Base-by-base conservation (phyloP, 2,888 invertebrate genomes). In the Eustalomyia histrio region DNA sequence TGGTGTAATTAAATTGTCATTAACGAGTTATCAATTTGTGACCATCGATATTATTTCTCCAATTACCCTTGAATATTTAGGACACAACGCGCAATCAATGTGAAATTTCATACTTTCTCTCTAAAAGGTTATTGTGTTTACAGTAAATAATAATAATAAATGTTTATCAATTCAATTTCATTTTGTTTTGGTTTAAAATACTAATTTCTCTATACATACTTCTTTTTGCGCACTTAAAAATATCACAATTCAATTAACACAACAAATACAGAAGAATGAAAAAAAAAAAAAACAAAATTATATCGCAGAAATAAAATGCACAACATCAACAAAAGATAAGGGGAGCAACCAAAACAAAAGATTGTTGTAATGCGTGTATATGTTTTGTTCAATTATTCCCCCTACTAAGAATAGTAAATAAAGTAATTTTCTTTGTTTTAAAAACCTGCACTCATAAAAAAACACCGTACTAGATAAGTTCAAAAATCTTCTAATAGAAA, bases 241-340 rank as follows among this genome's bases (percentile, higher is more conserved):
- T 47, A 47, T 47, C 43, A 69, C 43, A 29, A 29, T 69, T 64
- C 72, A 72, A 63, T 79, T 78, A 72, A 61, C 72, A 68, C 72
- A 16, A 17, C 50, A 33, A 67, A 17, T 24, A 29, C 16, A 17
- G 18, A 33, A 50, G 12, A 43, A 60, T 60, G n/a, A 55, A 39
- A 47, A 63, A 67, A 57, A 47, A 60, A 43, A 61, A 43, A 47
- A n/a, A 47, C 55, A 67, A 65, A 65, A 65, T 14, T 35, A 60
- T 9, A 64, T 33, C 50, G 29, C 29, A 29, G 29, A 50, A 24
- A 63, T 18, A 65, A 33, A 21, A n/a, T 39, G n/a, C n/a, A 55
- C 35, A 21, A 68, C 55, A 61, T 75, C 61, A 75, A 75, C 75
- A 75, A 75, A 61, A 21, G 75, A 75, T 75, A 75, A 75, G 75